A percentile compares a stretch with the other conserved stretches of the same genome.
Evolutionary conservation across 1,140 invertebrate genomes (phyloP).

Genomic region (Drosophila arawakana): DNA sequence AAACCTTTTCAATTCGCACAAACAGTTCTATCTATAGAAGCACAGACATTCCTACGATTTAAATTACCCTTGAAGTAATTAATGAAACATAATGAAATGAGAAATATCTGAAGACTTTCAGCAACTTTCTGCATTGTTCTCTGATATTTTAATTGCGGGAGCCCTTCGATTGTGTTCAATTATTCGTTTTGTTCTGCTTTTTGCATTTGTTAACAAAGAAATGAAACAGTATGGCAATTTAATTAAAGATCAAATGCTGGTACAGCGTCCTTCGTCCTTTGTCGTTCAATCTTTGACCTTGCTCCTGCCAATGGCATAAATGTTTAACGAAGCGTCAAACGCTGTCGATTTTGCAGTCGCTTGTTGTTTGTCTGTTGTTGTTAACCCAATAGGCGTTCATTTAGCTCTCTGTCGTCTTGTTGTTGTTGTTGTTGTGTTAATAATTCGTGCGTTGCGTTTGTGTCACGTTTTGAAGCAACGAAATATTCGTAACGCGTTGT

Average conservation of each 20-base stretch:
- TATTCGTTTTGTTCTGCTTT: conserved; percentile 13
- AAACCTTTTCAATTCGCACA: too few relatives aligned
- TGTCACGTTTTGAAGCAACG: conserved; percentile 69
- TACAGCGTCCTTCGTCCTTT: conserved; percentile 9
- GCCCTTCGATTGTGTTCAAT: neutral
- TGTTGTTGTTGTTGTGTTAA: conserved; percentile 61
- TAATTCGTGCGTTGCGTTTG: conserved; percentile 76
- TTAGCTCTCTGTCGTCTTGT: conserved; percentile 35
- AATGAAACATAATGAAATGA: neutral
- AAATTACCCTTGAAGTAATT: too few relatives aligned
- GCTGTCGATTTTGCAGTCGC: conserved; percentile 70
- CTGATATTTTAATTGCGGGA: conserved; percentile 9
- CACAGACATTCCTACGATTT: too few relatives aligned
- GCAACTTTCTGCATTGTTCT: neutral
- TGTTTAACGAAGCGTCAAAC: conserved; percentile 79
- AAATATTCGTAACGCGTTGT: conserved; percentile 60
- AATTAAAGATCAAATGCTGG: conserved; percentile 55
- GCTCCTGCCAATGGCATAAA: conserved; percentile 54
- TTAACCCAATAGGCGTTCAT: conserved; percentile 75
- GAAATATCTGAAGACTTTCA: neutral
- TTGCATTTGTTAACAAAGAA: conserved; percentile 36
- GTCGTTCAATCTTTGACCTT: neutral
- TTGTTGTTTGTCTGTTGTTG: conserved; percentile 54
- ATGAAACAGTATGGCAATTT: conserved; percentile 37
- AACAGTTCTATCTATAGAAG: too few relatives aligned